Conservation (phyloP, 2,888 invertebrate species). For the Xanthorhoe designata region DNA sequence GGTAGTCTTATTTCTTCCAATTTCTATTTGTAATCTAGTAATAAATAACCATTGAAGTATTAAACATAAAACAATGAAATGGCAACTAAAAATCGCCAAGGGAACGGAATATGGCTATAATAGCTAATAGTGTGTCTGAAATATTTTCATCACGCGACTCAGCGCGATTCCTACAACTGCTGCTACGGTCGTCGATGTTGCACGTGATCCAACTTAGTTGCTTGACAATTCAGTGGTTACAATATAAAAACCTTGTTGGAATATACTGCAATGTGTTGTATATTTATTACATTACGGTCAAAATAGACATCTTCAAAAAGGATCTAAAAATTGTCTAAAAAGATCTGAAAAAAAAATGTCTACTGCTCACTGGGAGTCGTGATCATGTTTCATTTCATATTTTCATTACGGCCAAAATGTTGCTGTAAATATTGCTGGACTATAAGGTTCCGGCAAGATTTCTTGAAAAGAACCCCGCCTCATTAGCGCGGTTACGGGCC, state of each 20-base stretch:
- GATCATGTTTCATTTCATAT: no score
- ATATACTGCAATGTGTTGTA: background rate
- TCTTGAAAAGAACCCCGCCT: background rate
- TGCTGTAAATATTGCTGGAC: constrained; percentile 1
- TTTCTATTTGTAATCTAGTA: no score
- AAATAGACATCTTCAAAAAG: no score
- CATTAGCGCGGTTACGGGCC: background rate
- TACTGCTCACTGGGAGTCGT: no score
- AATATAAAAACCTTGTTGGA: background rate
- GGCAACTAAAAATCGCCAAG: no score
- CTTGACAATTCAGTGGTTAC: constrained; percentile 1
- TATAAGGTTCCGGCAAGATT: background rate
- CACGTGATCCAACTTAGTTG: background rate
- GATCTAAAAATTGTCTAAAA: no score
- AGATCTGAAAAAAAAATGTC: no score
- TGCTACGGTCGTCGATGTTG: background rate
- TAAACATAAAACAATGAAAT: background rate
- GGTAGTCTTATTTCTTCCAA: no score
- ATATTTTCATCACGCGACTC: background rate
- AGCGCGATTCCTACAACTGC: background rate
- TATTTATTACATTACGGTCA: background rate
- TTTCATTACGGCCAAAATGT: background rate
- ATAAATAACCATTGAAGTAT: no score
- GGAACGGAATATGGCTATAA: background rate
- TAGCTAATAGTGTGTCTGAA: background rate